Conservation (phyloP, 2,888 invertebrate species). For the Abrostola triplasia region DNA sequence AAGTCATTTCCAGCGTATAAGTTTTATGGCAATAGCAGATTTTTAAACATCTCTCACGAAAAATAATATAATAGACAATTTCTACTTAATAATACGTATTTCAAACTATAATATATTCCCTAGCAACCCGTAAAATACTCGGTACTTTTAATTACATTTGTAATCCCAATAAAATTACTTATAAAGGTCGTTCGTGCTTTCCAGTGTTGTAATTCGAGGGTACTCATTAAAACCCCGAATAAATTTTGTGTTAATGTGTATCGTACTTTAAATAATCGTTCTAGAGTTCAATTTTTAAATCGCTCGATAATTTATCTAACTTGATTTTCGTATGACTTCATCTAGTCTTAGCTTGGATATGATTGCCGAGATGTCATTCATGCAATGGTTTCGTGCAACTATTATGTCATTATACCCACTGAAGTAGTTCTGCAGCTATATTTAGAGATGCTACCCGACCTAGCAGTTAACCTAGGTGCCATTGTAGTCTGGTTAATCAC, state of each 20-base stretch:
- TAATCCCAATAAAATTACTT: conserved; percentile 51
- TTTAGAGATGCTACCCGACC: too few species aligned
- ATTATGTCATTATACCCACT: too few species aligned
- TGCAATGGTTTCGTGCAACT: not conserved
- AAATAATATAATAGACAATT: too few species aligned
- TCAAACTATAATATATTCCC: not conserved
- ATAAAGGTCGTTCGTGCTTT: conserved; percentile 36
- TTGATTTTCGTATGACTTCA: conserved; percentile 2
- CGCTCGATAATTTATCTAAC: conserved; percentile 8
- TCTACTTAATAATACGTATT: not conserved
- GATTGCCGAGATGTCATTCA: too few species aligned
- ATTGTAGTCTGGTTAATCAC: too few species aligned
- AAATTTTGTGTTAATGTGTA: conserved; percentile 48
- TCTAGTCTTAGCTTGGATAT: too few species aligned
- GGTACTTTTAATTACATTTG: conserved; percentile 47
- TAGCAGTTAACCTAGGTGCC: too few species aligned
- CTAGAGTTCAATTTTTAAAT: conserved; percentile 18
- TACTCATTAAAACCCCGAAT: conserved; percentile 42
- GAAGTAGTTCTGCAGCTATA: too few species aligned
- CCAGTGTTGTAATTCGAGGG: conserved; percentile 44
- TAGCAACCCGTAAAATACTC: conserved; percentile 14
- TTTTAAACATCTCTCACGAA: too few species aligned
- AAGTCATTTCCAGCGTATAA: too few species aligned
- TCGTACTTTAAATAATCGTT: conserved; percentile 34
- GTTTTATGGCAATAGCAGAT: too few species aligned